Conservation (phyloP, 2,113 vertebrate species). For the Rhinoptilus africanus region DNA sequence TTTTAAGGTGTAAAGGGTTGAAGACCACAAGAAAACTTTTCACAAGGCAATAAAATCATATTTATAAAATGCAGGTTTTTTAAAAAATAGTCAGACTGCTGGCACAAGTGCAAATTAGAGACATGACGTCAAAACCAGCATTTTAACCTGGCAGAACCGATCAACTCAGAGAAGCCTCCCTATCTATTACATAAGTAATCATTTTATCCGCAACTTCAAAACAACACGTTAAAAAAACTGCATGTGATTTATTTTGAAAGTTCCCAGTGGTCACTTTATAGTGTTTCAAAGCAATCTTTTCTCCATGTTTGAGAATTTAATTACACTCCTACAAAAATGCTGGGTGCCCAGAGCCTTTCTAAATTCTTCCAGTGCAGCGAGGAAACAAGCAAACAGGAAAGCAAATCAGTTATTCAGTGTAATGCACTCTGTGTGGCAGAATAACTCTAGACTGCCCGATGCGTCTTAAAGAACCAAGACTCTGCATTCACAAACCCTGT, state of each 20-base stretch:
- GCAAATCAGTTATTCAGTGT: not conserved
- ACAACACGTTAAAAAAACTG: not conserved
- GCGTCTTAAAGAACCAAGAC: not conserved
- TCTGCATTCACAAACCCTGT: not conserved
- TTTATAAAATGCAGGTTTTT: not conserved
- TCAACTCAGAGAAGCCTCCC: not conserved
- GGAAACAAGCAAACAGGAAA: not conserved
- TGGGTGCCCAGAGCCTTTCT: not conserved
- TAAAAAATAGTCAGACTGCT: not conserved
- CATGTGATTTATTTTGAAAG: not conserved
- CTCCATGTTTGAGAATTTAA: not conserved
- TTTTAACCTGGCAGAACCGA: not conserved
- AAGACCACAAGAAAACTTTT: not conserved
- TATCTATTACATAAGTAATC: not conserved
- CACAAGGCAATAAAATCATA: not conserved
- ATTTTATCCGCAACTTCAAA: not conserved
- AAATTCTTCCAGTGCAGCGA: not conserved
- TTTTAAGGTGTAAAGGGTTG: not conserved
- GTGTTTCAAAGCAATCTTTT: slow-evolving; percentile 21
- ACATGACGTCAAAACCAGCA: not conserved
- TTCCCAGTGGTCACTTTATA: slow-evolving; percentile 3
- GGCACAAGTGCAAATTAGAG: not conserved
- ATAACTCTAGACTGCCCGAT: not conserved
- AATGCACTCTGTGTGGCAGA: not conserved
- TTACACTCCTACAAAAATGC: not conserved